Percentiles rank a stretch among this genome's conserved stretches.
Conservation (phyloP, 2,113 vertebrate genomes). For the Centropus unirufus region DNA sequence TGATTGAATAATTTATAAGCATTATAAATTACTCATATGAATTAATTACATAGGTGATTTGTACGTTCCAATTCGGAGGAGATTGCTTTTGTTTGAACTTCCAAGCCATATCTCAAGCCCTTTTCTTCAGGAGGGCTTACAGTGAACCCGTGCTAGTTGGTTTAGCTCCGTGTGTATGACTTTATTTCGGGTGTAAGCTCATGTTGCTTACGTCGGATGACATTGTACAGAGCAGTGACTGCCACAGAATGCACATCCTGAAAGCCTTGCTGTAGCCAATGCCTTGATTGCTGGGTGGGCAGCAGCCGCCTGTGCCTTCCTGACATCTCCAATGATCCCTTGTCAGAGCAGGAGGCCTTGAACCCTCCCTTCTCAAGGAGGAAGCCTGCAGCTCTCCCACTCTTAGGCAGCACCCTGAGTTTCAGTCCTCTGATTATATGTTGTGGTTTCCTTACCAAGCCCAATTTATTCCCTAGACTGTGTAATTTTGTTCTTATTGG, state of each 20-base stretch:
- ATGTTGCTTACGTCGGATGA: neutral
- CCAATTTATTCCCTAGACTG: neutral
- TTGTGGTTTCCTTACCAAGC: constrained; percentile 16
- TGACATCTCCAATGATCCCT: neutral
- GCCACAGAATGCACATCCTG: neutral
- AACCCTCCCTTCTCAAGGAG: neutral
- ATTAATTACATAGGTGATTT: neutral
- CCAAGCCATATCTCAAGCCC: neutral
- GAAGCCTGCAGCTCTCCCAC: neutral
- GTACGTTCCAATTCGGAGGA: neutral
- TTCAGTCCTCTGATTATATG: neutral
- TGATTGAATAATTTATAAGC: neutral
- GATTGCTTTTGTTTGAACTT: neutral
- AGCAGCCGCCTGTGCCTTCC: neutral
- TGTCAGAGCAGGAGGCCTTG: neutral
- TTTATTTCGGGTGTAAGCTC: neutral
- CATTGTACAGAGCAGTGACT: neutral
- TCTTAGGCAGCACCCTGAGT: neutral
- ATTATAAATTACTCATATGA: neutral
- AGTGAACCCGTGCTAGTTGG: neutral
- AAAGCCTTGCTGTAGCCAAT: neutral
- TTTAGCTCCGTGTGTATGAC: neutral
- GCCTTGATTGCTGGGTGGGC: neutral
- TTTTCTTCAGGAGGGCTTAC: neutral
- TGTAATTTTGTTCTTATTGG: constrained; percentile 43